Percentiles rank a stretch among this genome's conserved stretches.
These are phyloP conservation scores for Catonia carolina DNA, from an alignment of 2,888 invertebrate genomes.

Conservation along the genomic window DNA sequence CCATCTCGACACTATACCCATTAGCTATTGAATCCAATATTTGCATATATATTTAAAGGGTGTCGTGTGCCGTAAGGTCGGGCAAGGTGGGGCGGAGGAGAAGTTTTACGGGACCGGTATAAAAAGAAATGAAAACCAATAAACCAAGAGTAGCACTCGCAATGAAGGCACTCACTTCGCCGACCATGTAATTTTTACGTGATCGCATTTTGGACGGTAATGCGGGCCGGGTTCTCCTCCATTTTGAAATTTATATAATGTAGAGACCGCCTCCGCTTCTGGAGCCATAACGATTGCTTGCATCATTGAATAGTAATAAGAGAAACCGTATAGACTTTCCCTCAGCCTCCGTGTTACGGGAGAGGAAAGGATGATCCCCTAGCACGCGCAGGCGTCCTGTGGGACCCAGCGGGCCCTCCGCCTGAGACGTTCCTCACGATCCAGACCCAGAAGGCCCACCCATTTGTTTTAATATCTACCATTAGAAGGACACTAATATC, in stretches of 20 bases:
- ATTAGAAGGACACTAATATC: too few relatives aligned
- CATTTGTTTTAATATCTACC: too few relatives aligned
- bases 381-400: too few relatives aligned
- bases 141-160: conserved; percentile 25
- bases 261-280: conserved; percentile 10
- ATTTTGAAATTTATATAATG: conserved; percentile 26
- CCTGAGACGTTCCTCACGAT: too few relatives aligned
- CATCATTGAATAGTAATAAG: conserved; percentile 26
- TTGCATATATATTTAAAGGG: conserved; percentile 32
- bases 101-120: conserved; percentile 32
- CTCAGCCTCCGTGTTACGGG: too few relatives aligned
- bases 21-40: conserved; percentile 26
- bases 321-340: too few relatives aligned
- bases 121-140: conserved; percentile 34
- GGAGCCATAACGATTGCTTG: conserved; percentile 23
- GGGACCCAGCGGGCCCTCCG: too few relatives aligned
- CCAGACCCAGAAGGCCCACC: too few relatives aligned
- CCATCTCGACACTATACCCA: conserved; percentile 11
- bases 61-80: background rate
- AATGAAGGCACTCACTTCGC: conserved; percentile 11
- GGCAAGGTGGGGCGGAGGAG: conserved; percentile 17
- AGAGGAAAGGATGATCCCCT: too few relatives aligned
- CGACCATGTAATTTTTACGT: conserved; percentile 25
- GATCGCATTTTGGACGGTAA: conserved; percentile 21
- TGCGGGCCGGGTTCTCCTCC: conserved; percentile 15